Evolutionary conservation across 1,140 invertebrate species (phyloP).

Genomic region (Aleiodes sp.): DNA sequence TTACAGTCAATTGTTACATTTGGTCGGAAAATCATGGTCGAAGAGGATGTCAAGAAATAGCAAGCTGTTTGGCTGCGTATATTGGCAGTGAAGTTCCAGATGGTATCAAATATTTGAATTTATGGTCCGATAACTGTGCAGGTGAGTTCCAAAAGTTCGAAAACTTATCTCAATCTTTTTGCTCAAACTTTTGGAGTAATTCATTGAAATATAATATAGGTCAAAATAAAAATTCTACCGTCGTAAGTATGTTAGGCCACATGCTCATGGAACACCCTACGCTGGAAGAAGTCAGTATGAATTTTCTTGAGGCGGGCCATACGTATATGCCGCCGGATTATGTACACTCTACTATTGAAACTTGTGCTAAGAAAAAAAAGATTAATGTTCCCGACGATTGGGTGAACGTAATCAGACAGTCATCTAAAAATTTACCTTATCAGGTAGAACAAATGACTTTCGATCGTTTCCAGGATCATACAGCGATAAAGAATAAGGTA

Average conservation of each 20-base stretch:
- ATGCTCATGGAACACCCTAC: conserved; percentile 1
- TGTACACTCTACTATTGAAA: conserved; percentile 32
- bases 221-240: conserved; percentile 28
- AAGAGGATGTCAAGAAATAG: conserved; percentile 6
- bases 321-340: conserved; percentile 40
- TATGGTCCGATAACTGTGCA: too few species aligned
- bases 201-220: conserved; percentile 10
- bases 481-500: too few species aligned
- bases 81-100: neutral
- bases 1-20: neutral
- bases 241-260: conserved; percentile 10
- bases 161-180: too few species aligned
- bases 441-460: too few species aligned
- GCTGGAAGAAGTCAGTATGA: conserved; percentile 39
- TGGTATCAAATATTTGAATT: conserved; percentile 1
- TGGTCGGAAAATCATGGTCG: neutral
- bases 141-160: too few species aligned
- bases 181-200: neutral
- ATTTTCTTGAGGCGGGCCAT: conserved; percentile 41
- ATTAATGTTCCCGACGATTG: too few species aligned
- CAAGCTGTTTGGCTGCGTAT: neutral
- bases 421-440: too few species aligned
- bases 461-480: too few species aligned
- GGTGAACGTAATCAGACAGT: too few species aligned
- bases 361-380: too few species aligned